Percentiles rank a stretch among this genome's conserved stretches.
phyloP scores from a whole-genome alignment of 2,113 vertebrate species.

The Orcinus orca region DNA sequence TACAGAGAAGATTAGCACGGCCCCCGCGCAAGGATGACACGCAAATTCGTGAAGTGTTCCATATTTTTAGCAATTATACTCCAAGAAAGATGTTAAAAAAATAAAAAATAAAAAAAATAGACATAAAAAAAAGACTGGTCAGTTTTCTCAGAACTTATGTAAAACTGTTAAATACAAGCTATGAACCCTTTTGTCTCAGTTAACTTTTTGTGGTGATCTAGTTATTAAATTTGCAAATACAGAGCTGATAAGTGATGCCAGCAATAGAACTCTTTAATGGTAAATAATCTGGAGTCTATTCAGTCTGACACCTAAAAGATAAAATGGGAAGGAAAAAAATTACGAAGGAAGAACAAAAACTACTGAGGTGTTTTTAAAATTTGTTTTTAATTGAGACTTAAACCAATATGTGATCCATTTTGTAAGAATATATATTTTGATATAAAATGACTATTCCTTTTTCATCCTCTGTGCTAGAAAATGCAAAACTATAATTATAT shows the following conservation, averaged over 20 bases:
- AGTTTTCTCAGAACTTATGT: not conserved
- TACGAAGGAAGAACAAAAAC: not conserved
- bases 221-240: conserved; percentile 6
- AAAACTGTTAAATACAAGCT: not conserved
- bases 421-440: not conserved
- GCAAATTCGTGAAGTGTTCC: too few relatives aligned
- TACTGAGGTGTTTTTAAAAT: not conserved
- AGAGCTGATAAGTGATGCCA: not conserved
- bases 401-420: not conserved
- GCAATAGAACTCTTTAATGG: not conserved
- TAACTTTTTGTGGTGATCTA: not conserved
- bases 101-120: too few relatives aligned
- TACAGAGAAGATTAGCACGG: too few relatives aligned
- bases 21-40: too few relatives aligned
- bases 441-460: not conserved
- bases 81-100: too few relatives aligned
- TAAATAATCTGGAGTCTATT: not conserved
- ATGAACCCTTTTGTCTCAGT: not conserved
- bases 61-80: too few relatives aligned
- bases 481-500: not conserved
- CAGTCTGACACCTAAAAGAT: not conserved
- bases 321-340: not conserved
- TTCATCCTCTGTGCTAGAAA: not conserved
- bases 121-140: not conserved
- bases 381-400: not conserved